Evolutionary conservation across 2,888 invertebrate genomes (phyloP), one percentile per base, ranked within the genome.

Genomic region (Sialis fuliginosa): DNA sequence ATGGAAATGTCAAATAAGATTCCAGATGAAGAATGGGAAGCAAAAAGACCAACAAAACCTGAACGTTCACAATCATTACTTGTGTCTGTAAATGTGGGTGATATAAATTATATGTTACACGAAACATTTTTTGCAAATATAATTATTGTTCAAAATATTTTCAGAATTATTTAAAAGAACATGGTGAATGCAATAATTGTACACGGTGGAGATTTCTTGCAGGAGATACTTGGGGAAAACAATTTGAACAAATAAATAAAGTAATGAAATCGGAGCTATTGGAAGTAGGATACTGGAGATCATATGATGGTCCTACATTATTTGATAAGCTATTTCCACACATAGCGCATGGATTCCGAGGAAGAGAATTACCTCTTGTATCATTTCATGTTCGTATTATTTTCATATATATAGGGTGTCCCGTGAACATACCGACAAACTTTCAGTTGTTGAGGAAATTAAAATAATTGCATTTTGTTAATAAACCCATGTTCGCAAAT

Each of bases 1-100:
- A 70, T 75, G 45, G 77, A 81, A 32, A 70, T 82, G 37, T 80
- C 81, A 5, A 74, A 77, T 1, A 79, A 80, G 60, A 80, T 87
- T 4, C 86, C 83, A 0, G 83, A 85, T 54, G 88, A 88, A 60
- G 87, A 89, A 65, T 89, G 87, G 81, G 85, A 88, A 56, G 76
- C 81, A 0, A 78, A 86, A 51, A 72, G 81, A 53, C 78, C 81
- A 0, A 75, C 74, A 2, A 84, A 84, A 60, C 54, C 64, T 6
- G 81, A 84, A 53, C 70, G 82, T 22, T 22, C 22, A 22, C 22
- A 22, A 2, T 22, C 22, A 22, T 22, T 22, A 22, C 22, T 22
- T 22, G 8, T 9, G 8, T 35, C 9, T 35, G 35, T 9, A 3
- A 35, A 35, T 35, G n/a, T 35, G n/a, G n/a, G n/a, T 9, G 4